phyloP scores from a whole-genome alignment of 2,113 vertebrate species.

The Ardeotis arabs region DNA sequence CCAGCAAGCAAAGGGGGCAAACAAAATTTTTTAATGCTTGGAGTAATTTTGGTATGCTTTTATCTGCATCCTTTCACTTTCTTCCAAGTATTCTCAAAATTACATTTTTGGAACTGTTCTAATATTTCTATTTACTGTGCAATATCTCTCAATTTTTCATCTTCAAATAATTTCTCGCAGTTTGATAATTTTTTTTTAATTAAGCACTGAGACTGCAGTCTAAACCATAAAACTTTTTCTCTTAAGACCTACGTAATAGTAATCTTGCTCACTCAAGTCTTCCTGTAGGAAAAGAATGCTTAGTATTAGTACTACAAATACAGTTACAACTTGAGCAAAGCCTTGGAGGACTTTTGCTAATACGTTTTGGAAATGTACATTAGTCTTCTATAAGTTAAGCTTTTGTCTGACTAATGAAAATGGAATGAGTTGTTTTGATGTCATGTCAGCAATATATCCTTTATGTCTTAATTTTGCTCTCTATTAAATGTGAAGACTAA shows the following conservation, averaged over 20 bases:
- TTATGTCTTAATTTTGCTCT: not conserved
- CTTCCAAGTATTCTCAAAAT: not conserved
- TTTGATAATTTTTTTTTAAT: not conserved
- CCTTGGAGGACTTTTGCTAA: not conserved
- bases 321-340: not conserved
- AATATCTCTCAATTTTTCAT: not conserved
- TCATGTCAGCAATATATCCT: not conserved
- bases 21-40: not conserved
- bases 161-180: not conserved
- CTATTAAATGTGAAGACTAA: constrained; percentile 61
- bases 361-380: not conserved
- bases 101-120: not conserved
- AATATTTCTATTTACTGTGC: not conserved
- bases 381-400: not conserved
- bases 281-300: not conserved
- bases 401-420: not conserved
- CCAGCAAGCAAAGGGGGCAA: not conserved
- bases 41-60: not conserved
- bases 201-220: not conserved
- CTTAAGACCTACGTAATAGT: not conserved
- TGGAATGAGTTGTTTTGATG: not conserved
- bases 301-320: not conserved
- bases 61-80: not conserved
- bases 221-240: not conserved
- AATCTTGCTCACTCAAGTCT: not conserved